Conservation (phyloP, 2,113 vertebrate species). For the Nycticorax nycticorax region DNA sequence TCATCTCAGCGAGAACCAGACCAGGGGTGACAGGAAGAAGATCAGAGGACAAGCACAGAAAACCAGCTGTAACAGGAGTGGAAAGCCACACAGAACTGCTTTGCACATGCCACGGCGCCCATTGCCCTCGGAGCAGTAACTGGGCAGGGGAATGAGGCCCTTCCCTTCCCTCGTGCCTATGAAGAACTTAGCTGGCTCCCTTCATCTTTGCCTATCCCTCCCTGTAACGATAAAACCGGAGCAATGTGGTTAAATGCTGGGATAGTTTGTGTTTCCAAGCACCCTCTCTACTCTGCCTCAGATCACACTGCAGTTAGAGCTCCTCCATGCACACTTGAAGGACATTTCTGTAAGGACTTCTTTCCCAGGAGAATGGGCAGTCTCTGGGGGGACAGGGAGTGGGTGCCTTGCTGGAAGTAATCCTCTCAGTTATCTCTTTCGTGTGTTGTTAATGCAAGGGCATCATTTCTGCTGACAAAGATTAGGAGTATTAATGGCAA, state of each 20-base stretch:
- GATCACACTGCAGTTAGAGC: neutral
- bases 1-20: constrained; percentile 34
- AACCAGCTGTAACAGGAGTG: neutral
- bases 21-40: constrained; percentile 13
- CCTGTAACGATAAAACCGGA: neutral
- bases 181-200: neutral
- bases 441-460: neutral
- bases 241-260: neutral
- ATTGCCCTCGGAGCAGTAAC: neutral
- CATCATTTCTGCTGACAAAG: neutral
- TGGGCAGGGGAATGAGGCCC: neutral
- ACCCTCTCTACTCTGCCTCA: neutral
- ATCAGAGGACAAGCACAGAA: neutral
- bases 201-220: neutral
- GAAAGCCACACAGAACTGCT: neutral
- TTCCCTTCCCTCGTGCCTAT: neutral
- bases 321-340: neutral
- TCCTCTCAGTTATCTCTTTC: neutral
- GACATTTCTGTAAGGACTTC: neutral
- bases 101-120: neutral
- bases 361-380: neutral
- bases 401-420: neutral
- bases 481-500: neutral
- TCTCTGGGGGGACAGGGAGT: neutral
- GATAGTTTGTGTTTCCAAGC: neutral